Evolutionary conservation across 2,113 vertebrate species (phyloP), one percentile per base, ranked within the genome.

Genomic region (Synchiropus splendidus): DNA sequence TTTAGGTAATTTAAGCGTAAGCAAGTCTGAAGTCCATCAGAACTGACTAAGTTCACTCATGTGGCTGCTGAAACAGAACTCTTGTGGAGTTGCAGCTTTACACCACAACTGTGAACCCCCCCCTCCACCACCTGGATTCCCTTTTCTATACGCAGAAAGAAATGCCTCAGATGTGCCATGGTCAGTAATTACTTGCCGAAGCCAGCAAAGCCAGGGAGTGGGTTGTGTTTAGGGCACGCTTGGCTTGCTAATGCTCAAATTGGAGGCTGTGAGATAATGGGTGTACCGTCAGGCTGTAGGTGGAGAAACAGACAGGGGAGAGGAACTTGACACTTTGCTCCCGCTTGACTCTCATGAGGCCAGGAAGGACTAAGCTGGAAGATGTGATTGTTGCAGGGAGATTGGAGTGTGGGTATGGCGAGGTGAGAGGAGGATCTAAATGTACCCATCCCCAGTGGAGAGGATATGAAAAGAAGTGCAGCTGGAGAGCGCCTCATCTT

Each of bases 191-290:
- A 72, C 65, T 48, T 45, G 56, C 48, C 67, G 51, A 66, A 47
- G 44, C 1, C 14, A 56, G 66, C 51, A 38, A 47, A 67, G 17
- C 37, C 2, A 1, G 35, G 36, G 33, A 65, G 58, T 61, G 60
- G 70, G 72, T 50, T 12, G 53, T 39, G 41, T 34, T 39, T 15
- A 40, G 63, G 59, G 57, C 59, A 70, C 12, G 59, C 71, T 72
- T 36, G 30, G 49, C 31, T 60, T 47, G 60, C 61, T 79, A 81
- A 75, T 74, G 57, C 64, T 66, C 58, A 62, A 59, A 78, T 71
- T 70, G 27, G 46, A 53, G 54, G 42, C 39, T 45, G 39, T 16
- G 42, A 45, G 67, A 64, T 69, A 64, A 69, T 63, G 57, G 55
- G 46, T 54, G 45, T 32, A 35, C 45, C 39, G 8, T 42, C 33